Evolutionary conservation across 1,140 invertebrate species (phyloP).

Genomic region (Amphibalanus amphitrite): DNA sequence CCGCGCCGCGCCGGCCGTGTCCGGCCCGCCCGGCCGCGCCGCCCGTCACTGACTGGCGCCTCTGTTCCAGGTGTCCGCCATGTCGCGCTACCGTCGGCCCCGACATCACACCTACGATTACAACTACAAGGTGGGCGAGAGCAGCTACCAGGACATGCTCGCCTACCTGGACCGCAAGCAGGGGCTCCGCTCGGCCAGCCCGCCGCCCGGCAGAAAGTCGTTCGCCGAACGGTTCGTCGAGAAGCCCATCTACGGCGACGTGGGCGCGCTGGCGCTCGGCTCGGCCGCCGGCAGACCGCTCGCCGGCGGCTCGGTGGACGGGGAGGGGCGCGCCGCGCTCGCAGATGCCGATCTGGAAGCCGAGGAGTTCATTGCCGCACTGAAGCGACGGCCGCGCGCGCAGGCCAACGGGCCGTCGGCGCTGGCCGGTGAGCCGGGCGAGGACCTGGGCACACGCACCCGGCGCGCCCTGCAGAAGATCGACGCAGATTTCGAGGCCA

Average conservation of each 20-base stretch:
- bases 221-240: neutral
- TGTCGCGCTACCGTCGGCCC: neutral
- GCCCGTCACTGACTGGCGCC: neutral
- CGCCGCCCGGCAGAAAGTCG: neutral
- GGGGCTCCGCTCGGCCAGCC: neutral
- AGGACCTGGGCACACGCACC: neutral
- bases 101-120: neutral
- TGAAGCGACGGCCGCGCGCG: neutral
- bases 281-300: too few species aligned
- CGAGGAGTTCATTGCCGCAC: neutral
- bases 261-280: neutral
- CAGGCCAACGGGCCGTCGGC: neutral
- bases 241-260: neutral
- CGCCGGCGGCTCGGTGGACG: too few species aligned
- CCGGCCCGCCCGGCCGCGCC: too few species aligned
- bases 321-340: neutral
- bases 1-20: too few species aligned
- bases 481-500: neutral
- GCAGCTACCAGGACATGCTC: constrained; percentile 3
- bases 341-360: neutral
- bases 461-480: neutral
- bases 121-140: constrained; percentile 5
- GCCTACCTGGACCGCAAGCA: constrained; percentile 2
- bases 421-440: neutral
- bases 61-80: neutral